Evolutionary conservation across 2,888 invertebrate genomes (phyloP), one percentile per base, ranked within the genome.

Genomic region (Phyllotreta striolata): DNA sequence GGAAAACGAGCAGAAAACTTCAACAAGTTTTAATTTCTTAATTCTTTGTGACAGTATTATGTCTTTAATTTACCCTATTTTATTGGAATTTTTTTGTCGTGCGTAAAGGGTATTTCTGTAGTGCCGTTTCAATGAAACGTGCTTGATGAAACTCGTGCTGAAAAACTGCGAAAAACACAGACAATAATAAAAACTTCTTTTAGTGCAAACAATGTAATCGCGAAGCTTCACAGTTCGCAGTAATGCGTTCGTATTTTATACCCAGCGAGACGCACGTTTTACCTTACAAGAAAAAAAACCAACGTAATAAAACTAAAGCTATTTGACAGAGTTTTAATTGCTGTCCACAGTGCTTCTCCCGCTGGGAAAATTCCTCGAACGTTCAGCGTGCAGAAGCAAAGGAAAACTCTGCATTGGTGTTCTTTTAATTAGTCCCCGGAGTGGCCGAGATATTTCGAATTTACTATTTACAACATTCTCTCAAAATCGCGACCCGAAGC

Each of bases 361-460:
- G 35, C 49, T 35, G 37, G 49, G 49, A 37, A 49, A 49, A 49
- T 35, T 34, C 35, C 35, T 10, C 49, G 49, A 35, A 49, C n/a
- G 6, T 8, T 35, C 10, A 10, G 35, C 8, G 6, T 10, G 12
- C 8, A 9, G 35, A 49, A 49, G 37, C 34, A 34, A 49, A 49
- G 49, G 37, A 49, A 47, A 47, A 47, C 14, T 24, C 24, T 24
- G 49, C 24, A 49, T 49, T 49, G 35, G 35, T 49, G 37, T 49
- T 49, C 49, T 34, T 49, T 49, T 49, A 49, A 49, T 49, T 49
- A 10, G 49, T 9, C 49, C 10, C 49, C 37, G 10, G 35, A 35
- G 47, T 47, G 47, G 47, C 14, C 34, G n/a, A 7, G 47, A 10
- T 34, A 37, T 49, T 49, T 47, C 4, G 14, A 49, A 49, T 37